Evolutionary conservation across 2,888 invertebrate species (phyloP).

Genomic region (Rhingia rostrata): DNA sequence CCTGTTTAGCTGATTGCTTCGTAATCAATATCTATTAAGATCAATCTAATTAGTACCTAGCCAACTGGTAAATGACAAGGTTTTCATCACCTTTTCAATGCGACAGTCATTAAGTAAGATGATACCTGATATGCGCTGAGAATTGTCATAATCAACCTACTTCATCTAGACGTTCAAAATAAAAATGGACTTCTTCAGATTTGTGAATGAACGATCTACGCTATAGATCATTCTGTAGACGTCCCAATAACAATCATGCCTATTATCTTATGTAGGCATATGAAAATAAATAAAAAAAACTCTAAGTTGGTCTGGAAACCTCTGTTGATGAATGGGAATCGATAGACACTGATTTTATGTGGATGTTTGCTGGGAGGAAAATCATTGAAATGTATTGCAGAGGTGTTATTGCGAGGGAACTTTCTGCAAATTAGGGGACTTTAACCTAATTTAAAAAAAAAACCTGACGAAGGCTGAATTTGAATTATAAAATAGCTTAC

Average conservation of each 20-base stretch:
- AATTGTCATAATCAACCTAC: neutral
- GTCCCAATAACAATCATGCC: conserved; percentile 17
- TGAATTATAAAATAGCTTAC: conserved; percentile 12
- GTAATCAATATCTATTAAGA: too few relatives aligned
- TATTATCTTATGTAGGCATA: conserved; percentile 38
- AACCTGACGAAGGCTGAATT: too few relatives aligned
- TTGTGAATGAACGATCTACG: conserved; percentile 14
- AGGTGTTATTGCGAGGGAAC: too few relatives aligned
- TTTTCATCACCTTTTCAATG: too few relatives aligned
- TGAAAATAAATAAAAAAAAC: conserved; percentile 20
- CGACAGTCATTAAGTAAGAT: too few relatives aligned
- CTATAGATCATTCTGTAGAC: conserved; percentile 58
- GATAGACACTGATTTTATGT: conserved; percentile 37
- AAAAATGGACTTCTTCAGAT: conserved; percentile 7
- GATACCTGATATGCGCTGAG: too few relatives aligned
- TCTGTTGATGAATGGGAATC: conserved; percentile 49
- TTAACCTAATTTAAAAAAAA: too few relatives aligned
- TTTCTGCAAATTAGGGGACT: too few relatives aligned
- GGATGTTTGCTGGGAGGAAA: neutral
- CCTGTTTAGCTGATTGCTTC: too few relatives aligned
- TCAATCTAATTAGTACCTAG: too few relatives aligned
- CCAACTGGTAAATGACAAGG: too few relatives aligned
- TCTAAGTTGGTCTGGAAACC: conserved; percentile 49
- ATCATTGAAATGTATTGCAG: too few relatives aligned
- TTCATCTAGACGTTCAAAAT: neutral